Percentiles rank a stretch among this genome's conserved stretches.
These are phyloP conservation scores for Drosophila trapezifrons DNA, from an alignment of 1,140 invertebrate species.

Conservation along the genomic window DNA sequence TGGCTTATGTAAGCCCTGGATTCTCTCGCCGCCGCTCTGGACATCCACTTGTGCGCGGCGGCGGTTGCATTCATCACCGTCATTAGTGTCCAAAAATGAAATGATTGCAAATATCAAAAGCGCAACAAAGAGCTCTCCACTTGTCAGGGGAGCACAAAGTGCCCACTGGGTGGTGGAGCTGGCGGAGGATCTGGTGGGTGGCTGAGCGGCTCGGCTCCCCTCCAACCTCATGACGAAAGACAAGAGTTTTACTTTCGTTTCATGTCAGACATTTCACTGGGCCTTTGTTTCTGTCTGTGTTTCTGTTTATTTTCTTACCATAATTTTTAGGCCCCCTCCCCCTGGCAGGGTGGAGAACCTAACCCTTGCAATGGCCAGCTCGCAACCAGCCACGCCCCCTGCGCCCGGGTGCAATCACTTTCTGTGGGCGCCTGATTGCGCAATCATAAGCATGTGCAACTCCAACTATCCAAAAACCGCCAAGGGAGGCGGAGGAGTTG, in stretches of 20 bases:
- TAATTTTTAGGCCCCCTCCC: neutral
- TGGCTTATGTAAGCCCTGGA: constrained; percentile 61
- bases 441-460: constrained; percentile 38
- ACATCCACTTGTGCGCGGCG: constrained; percentile 57
- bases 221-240: constrained; percentile 35
- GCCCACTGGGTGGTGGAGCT: constrained; percentile 7
- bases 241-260: constrained; percentile 74
- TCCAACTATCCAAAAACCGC: constrained; percentile 11
- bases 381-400: constrained; percentile 23
- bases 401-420: constrained; percentile 43
- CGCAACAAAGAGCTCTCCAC: constrained; percentile 59
- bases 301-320: constrained; percentile 24
- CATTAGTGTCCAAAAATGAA: constrained; percentile 76
- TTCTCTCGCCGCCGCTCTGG: constrained; percentile 68
- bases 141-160: constrained; percentile 35
- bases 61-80: constrained; percentile 69
- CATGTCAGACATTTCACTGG: constrained; percentile 67
- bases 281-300: neutral
- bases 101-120: constrained; percentile 73
- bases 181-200: constrained; percentile 6
- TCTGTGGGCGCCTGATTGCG: constrained; percentile 46
- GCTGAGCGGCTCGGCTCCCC: too few relatives aligned
- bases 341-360: constrained; percentile 19
- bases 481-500: neutral
- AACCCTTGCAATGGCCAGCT: constrained; percentile 27